Conservation (phyloP, 2,797 vertebrate species). For the Megaceryle alcyon region DNA sequence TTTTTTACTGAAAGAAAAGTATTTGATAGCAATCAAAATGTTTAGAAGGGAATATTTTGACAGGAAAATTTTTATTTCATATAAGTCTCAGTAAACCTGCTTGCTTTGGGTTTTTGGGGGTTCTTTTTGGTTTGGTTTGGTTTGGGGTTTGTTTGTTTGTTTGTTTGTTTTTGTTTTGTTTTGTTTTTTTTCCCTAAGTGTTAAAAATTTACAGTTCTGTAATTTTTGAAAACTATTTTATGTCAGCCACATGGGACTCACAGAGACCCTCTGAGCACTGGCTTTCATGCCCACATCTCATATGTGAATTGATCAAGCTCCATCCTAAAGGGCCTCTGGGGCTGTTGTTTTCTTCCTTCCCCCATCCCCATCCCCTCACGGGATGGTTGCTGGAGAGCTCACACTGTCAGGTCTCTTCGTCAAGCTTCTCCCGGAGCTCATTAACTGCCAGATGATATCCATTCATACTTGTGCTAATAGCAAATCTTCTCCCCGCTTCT, state of each 20-base stretch:
- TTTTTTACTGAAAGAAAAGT: background rate
- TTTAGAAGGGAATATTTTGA: background rate
- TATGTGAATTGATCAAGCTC: background rate
- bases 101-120: background rate
- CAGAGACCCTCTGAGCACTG: background rate
- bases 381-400: background rate
- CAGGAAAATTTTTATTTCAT: background rate
- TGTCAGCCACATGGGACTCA: too few relatives aligned
- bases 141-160: too few relatives aligned
- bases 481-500: background rate
- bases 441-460: background rate
- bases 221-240: background rate
- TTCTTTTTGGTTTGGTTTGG: too few relatives aligned
- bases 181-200: background rate
- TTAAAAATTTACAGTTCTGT: background rate
- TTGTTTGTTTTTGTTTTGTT: too few relatives aligned
- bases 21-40: background rate
- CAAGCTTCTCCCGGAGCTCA: background rate
- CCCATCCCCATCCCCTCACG: fast-evolving
- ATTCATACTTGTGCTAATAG: background rate
- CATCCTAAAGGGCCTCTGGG: background rate
- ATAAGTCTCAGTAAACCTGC: background rate
- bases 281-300: background rate
- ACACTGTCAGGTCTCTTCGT: background rate
- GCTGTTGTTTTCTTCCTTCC: background rate